Conservation (phyloP, 2,113 vertebrate genomes). For the Ciconia stormi region DNA sequence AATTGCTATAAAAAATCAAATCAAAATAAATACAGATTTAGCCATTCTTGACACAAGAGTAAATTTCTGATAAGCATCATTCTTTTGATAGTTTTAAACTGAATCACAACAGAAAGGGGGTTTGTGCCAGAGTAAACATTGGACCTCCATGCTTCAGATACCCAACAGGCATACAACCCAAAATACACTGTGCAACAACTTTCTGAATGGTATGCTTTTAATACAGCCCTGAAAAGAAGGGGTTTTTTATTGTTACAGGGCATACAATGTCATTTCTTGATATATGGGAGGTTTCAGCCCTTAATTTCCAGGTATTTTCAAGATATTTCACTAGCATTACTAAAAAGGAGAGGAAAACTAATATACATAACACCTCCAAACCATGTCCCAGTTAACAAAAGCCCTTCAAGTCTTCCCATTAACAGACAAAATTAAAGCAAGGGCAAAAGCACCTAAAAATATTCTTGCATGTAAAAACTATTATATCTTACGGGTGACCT, state of each 20-base stretch:
- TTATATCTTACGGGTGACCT: neutral
- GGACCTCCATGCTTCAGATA: neutral
- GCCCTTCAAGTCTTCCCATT: neutral
- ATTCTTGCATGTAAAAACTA: neutral
- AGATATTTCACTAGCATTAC: neutral
- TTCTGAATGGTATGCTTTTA: neutral
- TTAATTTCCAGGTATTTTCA: neutral
- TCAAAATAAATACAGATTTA: neutral
- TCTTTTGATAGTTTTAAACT: neutral
- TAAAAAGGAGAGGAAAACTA: neutral
- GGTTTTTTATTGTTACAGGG: accelerated
- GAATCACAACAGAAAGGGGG: neutral
- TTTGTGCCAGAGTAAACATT: neutral
- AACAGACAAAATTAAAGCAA: neutral
- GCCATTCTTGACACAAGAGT: neutral
- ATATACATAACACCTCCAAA: neutral
- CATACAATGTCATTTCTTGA: neutral
- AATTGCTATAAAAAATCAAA: neutral
- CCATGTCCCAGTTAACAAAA: neutral
- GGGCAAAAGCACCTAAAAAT: slow-evolving; percentile 37
- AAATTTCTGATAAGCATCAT: neutral
- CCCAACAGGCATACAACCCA: neutral
- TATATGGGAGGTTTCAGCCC: neutral
- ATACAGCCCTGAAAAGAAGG: neutral
- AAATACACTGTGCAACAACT: neutral